Conservation (phyloP, 2,113 vertebrate species). For the Hipposideros armiger region DNA sequence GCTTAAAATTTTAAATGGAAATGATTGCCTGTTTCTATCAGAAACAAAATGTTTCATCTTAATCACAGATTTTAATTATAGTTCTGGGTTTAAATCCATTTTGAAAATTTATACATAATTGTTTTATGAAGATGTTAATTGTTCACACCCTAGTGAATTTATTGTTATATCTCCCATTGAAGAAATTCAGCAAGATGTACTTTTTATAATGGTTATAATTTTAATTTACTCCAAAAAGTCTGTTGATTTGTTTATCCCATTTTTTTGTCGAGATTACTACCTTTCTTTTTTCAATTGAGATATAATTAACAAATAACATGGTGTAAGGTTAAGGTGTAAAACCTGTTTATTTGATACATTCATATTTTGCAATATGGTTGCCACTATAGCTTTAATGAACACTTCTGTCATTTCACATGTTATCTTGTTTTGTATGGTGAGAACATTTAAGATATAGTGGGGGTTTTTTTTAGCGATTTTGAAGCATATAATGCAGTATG, state of each 20-base stretch:
- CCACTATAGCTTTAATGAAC: background rate
- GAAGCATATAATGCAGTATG: background rate
- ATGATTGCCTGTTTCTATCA: background rate
- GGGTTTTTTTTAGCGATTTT: background rate
- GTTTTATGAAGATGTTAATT: background rate
- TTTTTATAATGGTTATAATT: background rate
- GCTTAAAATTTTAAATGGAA: background rate
- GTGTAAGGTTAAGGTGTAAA: background rate
- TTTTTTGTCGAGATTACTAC: background rate
- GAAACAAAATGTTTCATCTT: background rate
- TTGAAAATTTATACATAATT: background rate
- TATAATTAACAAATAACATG: background rate
- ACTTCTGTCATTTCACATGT: background rate
- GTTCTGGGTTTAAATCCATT: background rate
- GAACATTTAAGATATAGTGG: background rate
- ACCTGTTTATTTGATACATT: background rate
- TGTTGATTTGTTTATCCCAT: background rate
- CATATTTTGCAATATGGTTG: background rate
- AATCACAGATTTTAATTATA: background rate
- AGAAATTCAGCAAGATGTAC: background rate
- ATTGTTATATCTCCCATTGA: background rate
- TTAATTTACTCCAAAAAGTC: background rate
- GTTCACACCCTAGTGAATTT: background rate
- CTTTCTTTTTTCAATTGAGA: background rate
- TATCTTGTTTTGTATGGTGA: background rate